Evolutionary conservation across 2,113 vertebrate genomes (phyloP).

Genomic region (Cairina moschata): DNA sequence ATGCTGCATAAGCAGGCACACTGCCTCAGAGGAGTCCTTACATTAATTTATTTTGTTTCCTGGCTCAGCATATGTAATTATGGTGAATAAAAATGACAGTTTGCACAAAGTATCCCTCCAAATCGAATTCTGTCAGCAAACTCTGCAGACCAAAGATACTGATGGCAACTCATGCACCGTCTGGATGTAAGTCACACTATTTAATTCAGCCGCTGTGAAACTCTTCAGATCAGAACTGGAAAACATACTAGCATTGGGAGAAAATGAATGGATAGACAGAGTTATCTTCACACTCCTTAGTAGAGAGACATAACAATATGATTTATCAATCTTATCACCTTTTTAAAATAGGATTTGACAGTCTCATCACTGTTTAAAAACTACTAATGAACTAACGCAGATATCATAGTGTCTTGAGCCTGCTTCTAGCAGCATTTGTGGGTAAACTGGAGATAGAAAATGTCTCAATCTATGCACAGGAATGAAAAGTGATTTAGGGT

Average conservation of each 20-base stretch:
- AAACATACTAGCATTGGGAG: background rate
- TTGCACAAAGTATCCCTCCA: background rate
- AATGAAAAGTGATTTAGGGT: background rate
- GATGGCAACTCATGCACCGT: background rate
- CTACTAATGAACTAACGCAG: background rate
- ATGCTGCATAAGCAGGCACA: background rate
- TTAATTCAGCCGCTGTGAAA: background rate
- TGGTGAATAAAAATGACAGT: background rate
- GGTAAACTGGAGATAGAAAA: background rate
- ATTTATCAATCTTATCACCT: background rate
- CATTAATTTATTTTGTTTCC: background rate
- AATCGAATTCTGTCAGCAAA: background rate
- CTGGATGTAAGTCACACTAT: background rate
- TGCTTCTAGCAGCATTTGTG: background rate
- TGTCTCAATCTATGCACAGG: background rate
- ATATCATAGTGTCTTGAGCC: background rate
- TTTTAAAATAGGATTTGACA: background rate
- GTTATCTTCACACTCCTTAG: background rate
- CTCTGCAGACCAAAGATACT: background rate
- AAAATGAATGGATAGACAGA: background rate
- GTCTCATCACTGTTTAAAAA: background rate
- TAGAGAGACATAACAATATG: background rate
- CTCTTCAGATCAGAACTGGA: background rate
- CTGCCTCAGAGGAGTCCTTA: background rate
- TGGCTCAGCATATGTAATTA: background rate